Evolutionary conservation across 2,797 vertebrate species (phyloP).

Genomic region (Emydoidea blandingii): DNA sequence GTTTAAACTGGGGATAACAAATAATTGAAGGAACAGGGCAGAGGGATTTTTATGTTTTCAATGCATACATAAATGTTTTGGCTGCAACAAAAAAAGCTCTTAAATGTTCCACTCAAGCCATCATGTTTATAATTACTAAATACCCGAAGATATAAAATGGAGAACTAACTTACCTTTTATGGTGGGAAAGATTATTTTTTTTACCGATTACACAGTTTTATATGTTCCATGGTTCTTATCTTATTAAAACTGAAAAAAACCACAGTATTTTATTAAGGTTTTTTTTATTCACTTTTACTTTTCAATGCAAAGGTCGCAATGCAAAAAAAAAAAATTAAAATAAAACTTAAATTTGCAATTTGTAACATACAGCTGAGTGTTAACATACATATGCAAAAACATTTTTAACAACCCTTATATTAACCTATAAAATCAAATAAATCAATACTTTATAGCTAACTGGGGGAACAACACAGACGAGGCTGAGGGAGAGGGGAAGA

Average conservation of each 20-base stretch:
- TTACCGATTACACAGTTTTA: not conserved
- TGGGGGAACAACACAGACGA: too few relatives aligned
- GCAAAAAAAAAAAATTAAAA: not conserved
- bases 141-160: not conserved
- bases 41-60: not conserved
- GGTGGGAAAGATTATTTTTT: not conserved
- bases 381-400: not conserved
- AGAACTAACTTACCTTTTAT: not conserved
- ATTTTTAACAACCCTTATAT: not conserved
- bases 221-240: not conserved
- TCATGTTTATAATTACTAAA: not conserved
- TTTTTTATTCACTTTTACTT: not conserved
- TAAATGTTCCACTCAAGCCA: not conserved
- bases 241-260: not conserved
- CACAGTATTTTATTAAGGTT: not conserved
- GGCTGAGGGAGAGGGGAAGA: too few relatives aligned
- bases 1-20: not conserved
- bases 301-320: not conserved
- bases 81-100: not conserved
- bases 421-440: not conserved
- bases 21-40: not conserved
- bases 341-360: not conserved
- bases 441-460: too few relatives aligned
- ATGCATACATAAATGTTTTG: not conserved
- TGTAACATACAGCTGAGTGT: not conserved